These are phyloP conservation scores for Zoanthus solanderi DNA, from an alignment of 92 coral and sea anemone species.

Conservation along the genomic window DNA sequence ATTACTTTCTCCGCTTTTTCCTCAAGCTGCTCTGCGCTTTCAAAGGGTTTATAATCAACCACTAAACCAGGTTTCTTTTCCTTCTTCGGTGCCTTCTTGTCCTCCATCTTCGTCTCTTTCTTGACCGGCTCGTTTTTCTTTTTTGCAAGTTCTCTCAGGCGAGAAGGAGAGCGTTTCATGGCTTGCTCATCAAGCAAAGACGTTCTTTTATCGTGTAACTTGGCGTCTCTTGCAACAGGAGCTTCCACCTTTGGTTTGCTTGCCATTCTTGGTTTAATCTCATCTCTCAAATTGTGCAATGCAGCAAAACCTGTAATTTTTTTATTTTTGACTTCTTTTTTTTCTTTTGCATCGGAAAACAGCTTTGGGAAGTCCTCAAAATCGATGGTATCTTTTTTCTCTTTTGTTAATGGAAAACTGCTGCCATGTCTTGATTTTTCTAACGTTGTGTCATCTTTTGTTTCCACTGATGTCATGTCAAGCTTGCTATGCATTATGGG, in stretches of 20 bases:
- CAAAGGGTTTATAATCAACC: constrained; percentile 24
- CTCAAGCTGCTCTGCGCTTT: background rate
- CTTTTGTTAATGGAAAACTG: background rate
- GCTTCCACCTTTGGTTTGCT: background rate
- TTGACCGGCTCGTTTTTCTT: background rate
- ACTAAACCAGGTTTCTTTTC: constrained; percentile 22
- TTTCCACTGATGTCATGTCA: background rate
- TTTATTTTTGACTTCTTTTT: constrained; percentile 11
- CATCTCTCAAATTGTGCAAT: background rate
- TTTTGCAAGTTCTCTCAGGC: constrained; percentile 3
- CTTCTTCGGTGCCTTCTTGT: background rate
- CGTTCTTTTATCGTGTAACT: background rate
- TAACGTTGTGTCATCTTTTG: background rate
- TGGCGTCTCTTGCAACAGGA: background rate
- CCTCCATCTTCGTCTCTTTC: background rate
- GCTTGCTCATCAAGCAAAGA: background rate
- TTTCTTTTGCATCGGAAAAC: background rate
- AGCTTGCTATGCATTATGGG: background rate
- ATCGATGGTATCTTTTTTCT: constrained; percentile 3
- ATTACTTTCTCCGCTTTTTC: constrained; percentile 32
- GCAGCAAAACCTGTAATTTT: background rate
- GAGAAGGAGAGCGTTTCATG: background rate
- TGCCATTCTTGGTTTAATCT: background rate
- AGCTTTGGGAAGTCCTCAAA: background rate
- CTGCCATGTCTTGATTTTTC: background rate